These are phyloP conservation scores for Ganaspis sp. DNA, from an alignment of 1,140 invertebrate species.

Conservation along the genomic window DNA sequence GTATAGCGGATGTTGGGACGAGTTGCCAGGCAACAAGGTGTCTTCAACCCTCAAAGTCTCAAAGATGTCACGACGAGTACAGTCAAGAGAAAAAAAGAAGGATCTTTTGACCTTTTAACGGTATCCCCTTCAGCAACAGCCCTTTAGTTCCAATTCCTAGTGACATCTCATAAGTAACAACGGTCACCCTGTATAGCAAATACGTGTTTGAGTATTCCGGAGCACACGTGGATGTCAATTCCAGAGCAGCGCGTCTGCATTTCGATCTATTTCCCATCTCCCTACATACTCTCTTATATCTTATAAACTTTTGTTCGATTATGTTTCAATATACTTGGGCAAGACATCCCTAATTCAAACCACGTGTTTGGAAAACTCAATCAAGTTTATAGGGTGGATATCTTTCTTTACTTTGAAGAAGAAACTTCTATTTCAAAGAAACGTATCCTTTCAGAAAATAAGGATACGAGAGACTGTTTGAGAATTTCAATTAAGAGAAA, in stretches of 20 bases:
- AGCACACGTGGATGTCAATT: not conserved
- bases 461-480: too few species aligned
- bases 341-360: not conserved
- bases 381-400: not conserved
- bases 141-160: slow-evolving; percentile 5
- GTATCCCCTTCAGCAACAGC: slow-evolving; percentile 38
- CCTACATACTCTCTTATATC: not conserved
- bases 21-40: slow-evolving; percentile 60
- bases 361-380: slow-evolving; percentile 4
- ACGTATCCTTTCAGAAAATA: too few species aligned
- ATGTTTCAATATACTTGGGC: not conserved
- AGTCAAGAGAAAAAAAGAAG: slow-evolving; percentile 48
- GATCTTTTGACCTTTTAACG: slow-evolving; percentile 63
- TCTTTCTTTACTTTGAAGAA: not conserved
- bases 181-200: not conserved
- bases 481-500: too few species aligned
- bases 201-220: not conserved
- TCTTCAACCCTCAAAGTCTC: slow-evolving; percentile 50
- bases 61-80: slow-evolving; percentile 44
- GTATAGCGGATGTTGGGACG: not conserved
- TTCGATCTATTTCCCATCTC: not conserved
- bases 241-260: not conserved
- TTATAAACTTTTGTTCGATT: not conserved
- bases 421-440: not conserved
- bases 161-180: not conserved